Evolutionary conservation across 2,113 vertebrate genomes (phyloP).

Genomic region (Pitta sordida): DNA sequence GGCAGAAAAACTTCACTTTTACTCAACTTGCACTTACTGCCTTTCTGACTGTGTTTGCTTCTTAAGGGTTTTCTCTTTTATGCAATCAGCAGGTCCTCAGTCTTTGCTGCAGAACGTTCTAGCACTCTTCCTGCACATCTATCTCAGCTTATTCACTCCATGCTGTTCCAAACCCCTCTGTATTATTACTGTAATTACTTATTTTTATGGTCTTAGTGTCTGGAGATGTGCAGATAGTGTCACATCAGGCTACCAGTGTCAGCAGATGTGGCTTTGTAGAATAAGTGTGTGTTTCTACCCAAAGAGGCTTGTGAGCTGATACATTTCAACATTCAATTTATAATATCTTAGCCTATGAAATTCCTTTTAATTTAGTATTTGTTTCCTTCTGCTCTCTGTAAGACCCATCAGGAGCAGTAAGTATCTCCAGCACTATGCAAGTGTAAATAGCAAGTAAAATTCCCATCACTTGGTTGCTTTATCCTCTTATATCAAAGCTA

Average conservation of each 20-base stretch:
- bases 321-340: neutral
- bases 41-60: neutral
- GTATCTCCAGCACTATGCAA: neutral
- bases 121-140: neutral
- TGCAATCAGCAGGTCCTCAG: neutral
- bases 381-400: neutral
- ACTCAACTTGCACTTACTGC: neutral
- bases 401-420: neutral
- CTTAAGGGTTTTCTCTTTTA: neutral
- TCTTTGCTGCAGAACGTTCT: neutral
- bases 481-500: neutral
- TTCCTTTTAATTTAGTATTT: neutral
- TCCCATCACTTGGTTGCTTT: neutral
- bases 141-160: neutral
- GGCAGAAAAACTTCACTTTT: neutral
- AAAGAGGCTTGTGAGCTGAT: neutral
- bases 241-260: neutral
- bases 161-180: neutral
- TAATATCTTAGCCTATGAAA: neutral
- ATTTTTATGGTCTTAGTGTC: neutral
- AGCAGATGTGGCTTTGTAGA: neutral
- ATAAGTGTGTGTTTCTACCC: neutral
- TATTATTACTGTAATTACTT: slow-evolving; percentile 30
- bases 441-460: neutral
- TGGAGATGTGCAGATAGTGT: neutral